Percentiles rank a stretch among this genome's conserved stretches.
phyloP scores from a whole-genome alignment of 2,797 vertebrate species.

The Malurus leucopterus region DNA sequence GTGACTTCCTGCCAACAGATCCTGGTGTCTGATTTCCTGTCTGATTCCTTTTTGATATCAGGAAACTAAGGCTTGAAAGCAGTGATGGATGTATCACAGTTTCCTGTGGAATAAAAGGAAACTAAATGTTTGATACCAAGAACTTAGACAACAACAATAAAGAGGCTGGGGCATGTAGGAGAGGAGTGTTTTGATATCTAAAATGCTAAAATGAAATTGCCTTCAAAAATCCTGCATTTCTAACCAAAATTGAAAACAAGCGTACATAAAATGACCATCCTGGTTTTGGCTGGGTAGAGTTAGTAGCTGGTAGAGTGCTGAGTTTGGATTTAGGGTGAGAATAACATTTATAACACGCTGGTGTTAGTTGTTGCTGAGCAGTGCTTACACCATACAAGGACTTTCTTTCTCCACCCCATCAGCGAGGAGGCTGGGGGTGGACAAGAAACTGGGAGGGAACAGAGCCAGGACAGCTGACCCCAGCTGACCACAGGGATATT shows the following conservation, averaged over 20 bases:
- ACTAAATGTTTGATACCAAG: neutral
- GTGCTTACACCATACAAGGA: neutral
- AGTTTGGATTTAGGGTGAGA: neutral
- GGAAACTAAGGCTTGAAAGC: neutral
- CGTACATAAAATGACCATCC: neutral
- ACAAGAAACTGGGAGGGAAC: neutral
- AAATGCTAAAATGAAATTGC: neutral
- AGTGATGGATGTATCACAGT: neutral
- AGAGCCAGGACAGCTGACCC: neutral
- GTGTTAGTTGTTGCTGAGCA: neutral
- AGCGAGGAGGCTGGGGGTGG: fast-evolving
- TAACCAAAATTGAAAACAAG: neutral
- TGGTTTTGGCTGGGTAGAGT: neutral
- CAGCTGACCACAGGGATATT: neutral
- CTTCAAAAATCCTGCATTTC: neutral
- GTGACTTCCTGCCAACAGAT: neutral
- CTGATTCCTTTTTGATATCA: neutral
- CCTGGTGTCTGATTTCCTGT: neutral
- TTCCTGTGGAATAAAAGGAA: neutral
- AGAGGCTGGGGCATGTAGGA: fast-evolving
- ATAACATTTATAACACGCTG: neutral
- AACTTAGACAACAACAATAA: neutral
- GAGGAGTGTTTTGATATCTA: neutral
- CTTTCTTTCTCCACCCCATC: neutral
- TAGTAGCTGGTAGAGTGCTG: neutral